These are phyloP conservation scores for Cryptosula pallasiana DNA, from an alignment of 2,888 invertebrate species.

Conservation along the genomic window DNA sequence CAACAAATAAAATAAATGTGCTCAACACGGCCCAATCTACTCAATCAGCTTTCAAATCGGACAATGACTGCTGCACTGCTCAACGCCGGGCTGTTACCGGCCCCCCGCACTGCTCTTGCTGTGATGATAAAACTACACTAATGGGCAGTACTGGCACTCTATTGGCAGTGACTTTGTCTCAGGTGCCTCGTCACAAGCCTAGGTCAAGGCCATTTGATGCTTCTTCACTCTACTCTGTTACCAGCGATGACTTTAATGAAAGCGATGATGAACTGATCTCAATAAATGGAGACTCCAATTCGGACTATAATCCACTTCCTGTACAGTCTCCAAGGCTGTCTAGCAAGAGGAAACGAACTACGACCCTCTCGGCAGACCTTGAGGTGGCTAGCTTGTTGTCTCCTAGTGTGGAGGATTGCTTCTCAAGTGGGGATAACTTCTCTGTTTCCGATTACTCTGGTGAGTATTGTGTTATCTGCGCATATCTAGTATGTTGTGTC, in stretches of 20 bases:
- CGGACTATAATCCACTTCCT: background rate
- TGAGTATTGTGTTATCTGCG: too few relatives aligned
- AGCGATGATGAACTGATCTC: constrained; percentile 22
- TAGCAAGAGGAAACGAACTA: constrained; percentile 14
- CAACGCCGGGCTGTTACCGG: background rate
- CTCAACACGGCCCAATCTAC: background rate
- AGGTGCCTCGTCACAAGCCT: background rate
- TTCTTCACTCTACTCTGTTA: constrained; percentile 7
- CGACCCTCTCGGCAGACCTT: constrained; percentile 3
- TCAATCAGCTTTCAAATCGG: background rate
- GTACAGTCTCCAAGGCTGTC: background rate
- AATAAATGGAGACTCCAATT: constrained; percentile 15
- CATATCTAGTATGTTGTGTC: too few relatives aligned
- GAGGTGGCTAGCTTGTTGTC: constrained; percentile 12
- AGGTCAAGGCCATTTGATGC: constrained; percentile 18
- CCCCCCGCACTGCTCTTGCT: background rate
- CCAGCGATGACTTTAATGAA: constrained; percentile 18
- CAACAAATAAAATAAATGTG: background rate
- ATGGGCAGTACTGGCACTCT: background rate
- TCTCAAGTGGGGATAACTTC: constrained; percentile 22
- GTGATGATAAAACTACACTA: background rate
- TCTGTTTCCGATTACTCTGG: constrained; percentile 11
- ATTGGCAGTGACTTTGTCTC: background rate
- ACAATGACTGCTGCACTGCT: background rate
- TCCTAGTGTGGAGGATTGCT: constrained; percentile 3